Base-by-base conservation (phyloP, 2,797 vertebrate species). In the Buphagus erythrorhynchus region DNA sequence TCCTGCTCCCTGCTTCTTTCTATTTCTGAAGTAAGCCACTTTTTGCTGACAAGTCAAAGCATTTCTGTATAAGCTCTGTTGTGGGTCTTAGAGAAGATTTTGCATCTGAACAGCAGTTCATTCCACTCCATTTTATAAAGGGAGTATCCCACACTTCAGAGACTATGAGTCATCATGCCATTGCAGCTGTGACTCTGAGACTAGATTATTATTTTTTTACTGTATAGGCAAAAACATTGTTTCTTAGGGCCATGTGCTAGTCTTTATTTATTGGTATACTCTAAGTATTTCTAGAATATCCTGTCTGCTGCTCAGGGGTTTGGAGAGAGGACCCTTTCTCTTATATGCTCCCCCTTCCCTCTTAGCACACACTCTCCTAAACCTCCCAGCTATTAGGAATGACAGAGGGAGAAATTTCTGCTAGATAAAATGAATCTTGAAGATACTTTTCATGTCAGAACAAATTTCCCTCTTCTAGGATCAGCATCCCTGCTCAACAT, bases 91-190 rank as follows among this genome's bases (percentile, higher is more conserved):
- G 43, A 20, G 74, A 94, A 89, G 85, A 52, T 88, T 87, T 92
- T 91, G 66, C 28, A 16, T 93, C 35, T 63, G 72, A 96, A 74
- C 16, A 19, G 72, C 88, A 76, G 48, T 35, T 95, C 66, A 78
- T 91, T 93, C 79, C 91, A 63, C 48, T 91, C 58, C 31, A 38
- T 86, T 90, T 94, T 80, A 77, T 19, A 88, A 88, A 88, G 82
- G 93, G 92, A 92, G 88, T 76, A 96, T 87, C 96, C 92, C 86
- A 86, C 55, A 78, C 82, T 96, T 89, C n/a, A 55, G 66, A 91
- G 82, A 59, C 62, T 72, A 28, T 94, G 96, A 96, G 79, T 97
- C 94, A 96, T 88, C 31, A 49, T 43, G 58, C 58, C 95, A 86
- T 21, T 87, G 82, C 92, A 95, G 95, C 92, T 96, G 84, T 80